Evolutionary conservation across 2,888 invertebrate genomes (phyloP).

Genomic region (Ischnus inquisitorius): DNA sequence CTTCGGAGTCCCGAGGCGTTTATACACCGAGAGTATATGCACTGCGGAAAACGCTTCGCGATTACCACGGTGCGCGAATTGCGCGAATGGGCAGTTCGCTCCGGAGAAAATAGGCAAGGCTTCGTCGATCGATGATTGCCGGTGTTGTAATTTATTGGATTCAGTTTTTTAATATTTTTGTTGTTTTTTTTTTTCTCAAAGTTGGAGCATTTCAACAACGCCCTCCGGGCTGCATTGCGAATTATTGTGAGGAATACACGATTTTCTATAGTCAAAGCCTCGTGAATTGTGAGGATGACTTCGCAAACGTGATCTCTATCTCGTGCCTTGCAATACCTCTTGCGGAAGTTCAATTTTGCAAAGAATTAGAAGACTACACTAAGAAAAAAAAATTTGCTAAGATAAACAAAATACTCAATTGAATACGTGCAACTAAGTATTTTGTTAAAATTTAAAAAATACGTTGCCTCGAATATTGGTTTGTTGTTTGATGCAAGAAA

Average conservation of each 20-base stretch:
- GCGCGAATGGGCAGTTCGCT: slow-evolving; percentile 26
- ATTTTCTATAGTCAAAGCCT: not conserved
- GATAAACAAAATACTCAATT: too few relatives aligned
- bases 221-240: slow-evolving; percentile 30
- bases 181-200: not conserved
- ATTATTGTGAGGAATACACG: slow-evolving; percentile 30
- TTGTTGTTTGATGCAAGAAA: too few relatives aligned
- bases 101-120: slow-evolving; percentile 43
- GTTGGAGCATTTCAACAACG: slow-evolving; percentile 24
- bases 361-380: too few relatives aligned
- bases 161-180: slow-evolving; percentile 2
- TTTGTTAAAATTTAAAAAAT: too few relatives aligned
- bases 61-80: slow-evolving; percentile 41
- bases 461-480: too few relatives aligned
- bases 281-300: not conserved
- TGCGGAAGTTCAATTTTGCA: not conserved
- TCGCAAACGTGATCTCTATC: not conserved
- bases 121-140: slow-evolving; percentile 54
- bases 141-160: slow-evolving; percentile 61
- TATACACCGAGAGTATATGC: slow-evolving; percentile 34
- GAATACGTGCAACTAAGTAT: too few relatives aligned
- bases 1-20: slow-evolving; percentile 57
- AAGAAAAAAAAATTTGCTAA: too few relatives aligned
- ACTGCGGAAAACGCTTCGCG: slow-evolving; percentile 53
- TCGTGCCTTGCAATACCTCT: not conserved